phyloP scores from a whole-genome alignment of 92 coral and sea anemone species.

The Epizoanthus illoricatus region DNA sequence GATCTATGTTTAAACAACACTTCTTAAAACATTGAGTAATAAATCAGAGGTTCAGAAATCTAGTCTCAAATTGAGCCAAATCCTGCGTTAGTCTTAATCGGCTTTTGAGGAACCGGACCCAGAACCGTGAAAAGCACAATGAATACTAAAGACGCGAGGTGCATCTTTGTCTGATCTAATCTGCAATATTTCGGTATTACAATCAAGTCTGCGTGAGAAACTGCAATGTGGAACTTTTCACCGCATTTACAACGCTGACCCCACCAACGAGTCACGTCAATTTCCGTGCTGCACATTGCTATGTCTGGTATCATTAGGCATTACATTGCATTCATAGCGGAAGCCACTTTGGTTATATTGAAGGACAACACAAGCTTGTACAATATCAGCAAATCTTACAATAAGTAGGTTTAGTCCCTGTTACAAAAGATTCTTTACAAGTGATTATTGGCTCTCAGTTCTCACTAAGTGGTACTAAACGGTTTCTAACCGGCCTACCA shows the following conservation, averaged over 20 bases:
- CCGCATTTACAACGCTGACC: background rate
- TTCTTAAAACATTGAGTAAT: too few species aligned
- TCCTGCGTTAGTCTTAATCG: too few species aligned
- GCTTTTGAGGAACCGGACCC: too few species aligned
- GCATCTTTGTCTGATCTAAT: slow-evolving; percentile 30
- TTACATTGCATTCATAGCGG: background rate
- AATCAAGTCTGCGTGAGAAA: slow-evolving; percentile 22
- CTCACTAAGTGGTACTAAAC: slow-evolving; percentile 33
- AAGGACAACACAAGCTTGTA: background rate
- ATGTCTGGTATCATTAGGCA: background rate
- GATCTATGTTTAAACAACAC: too few species aligned
- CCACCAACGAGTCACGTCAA: slow-evolving; percentile 11
- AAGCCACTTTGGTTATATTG: slow-evolving; percentile 5
- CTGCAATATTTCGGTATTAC: background rate
- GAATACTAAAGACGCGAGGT: slow-evolving; percentile 16
- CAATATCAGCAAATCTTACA: slow-evolving; percentile 38
- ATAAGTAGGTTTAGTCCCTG: slow-evolving; percentile 13
- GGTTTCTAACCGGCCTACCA: background rate
- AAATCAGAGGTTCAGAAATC: too few species aligned
- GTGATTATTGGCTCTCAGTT: slow-evolving; percentile 25
- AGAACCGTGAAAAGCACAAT: background rate
- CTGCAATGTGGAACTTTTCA: background rate
- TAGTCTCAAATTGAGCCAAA: too few species aligned
- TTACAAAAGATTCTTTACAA: slow-evolving; percentile 35
- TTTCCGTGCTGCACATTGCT: slow-evolving; percentile 19